Evolutionary conservation across 2,113 vertebrate species (phyloP), one percentile per base, ranked within the genome.

Genomic region (Anhinga rufa): DNA sequence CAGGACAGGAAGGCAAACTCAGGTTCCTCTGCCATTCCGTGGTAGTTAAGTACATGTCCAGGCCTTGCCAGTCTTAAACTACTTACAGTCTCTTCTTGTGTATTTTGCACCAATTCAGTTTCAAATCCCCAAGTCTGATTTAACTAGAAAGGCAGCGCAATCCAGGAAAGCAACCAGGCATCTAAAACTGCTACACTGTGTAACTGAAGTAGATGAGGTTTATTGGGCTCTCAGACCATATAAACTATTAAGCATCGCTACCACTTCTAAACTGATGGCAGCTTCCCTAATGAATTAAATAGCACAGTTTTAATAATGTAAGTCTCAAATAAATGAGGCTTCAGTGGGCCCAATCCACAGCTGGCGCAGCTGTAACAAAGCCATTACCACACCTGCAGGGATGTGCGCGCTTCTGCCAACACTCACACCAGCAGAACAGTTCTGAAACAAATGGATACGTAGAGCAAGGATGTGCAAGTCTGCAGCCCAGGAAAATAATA

Each of bases 101-200:
- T 34, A 79, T 93, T 93, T 92, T 4, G 2, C 58, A 94, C 66
- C 58, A 80, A 94, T 65, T 87, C 74, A 44, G 28, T 77, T 71
- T 77, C 54, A 88, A 89, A 90, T 70, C 64, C 85, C 48, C 18
- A 74, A 82, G 66, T 78, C 87, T 80, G 71, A 94, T 88, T 95
- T 93, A 89, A 97, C 90, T 96, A 88, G 87, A 66, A 91, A 92
- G 87, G 84, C 46, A 91, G 54, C 71, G 86, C 82, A 92, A 91
- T 64, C 64, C 5, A 1, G 60, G 68, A 90, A 95, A 85, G 78
- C 51, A 95, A 85, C 49, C 51, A 92, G 78, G 87, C 70, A 89
- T 62, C 92, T 61, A 29, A 58, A 91, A 60, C 29, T 31, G 62
- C 62, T 75, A 57, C 44, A 15, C 32, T 82, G 46, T 10, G 8